Percentiles rank a stretch among this genome's conserved stretches.
Conservation (phyloP, 2,888 invertebrate species). For the Uropetala carovei region DNA sequence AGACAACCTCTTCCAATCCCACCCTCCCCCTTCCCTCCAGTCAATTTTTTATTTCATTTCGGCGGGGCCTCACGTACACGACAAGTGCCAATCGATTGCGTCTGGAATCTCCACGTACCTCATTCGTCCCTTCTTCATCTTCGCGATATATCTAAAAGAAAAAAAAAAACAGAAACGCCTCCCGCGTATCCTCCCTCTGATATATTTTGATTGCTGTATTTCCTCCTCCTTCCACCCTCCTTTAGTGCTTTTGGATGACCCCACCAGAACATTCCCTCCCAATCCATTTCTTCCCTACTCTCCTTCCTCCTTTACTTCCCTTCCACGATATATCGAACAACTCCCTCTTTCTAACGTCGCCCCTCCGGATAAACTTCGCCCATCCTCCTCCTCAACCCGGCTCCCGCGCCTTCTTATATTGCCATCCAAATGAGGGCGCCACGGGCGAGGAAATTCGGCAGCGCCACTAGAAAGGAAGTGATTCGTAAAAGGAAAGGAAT, state of each 20-base stretch:
- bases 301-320: too few species aligned
- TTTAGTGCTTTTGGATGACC: background rate
- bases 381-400: too few species aligned
- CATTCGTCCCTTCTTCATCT: background rate
- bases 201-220: background rate
- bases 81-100: constrained; percentile 24
- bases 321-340: too few species aligned
- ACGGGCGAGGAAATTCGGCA: background rate
- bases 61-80: background rate
- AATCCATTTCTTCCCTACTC: background rate
- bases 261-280: background rate
- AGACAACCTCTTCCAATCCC: constrained; percentile 8
- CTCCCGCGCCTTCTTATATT: too few species aligned
- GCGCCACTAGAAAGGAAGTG: background rate
- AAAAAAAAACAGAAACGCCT: background rate
- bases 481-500: background rate
- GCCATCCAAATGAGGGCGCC: background rate
- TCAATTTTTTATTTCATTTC: background rate
- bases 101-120: background rate
- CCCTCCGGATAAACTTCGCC: too few species aligned
- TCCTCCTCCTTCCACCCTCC: background rate
- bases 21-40: background rate
- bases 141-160: background rate
- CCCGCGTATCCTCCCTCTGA: background rate
- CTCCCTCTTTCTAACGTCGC: background rate